These are phyloP conservation scores for Menidia beryllina DNA, from an alignment of 2,113 vertebrate genomes.

Conservation along the genomic window DNA sequence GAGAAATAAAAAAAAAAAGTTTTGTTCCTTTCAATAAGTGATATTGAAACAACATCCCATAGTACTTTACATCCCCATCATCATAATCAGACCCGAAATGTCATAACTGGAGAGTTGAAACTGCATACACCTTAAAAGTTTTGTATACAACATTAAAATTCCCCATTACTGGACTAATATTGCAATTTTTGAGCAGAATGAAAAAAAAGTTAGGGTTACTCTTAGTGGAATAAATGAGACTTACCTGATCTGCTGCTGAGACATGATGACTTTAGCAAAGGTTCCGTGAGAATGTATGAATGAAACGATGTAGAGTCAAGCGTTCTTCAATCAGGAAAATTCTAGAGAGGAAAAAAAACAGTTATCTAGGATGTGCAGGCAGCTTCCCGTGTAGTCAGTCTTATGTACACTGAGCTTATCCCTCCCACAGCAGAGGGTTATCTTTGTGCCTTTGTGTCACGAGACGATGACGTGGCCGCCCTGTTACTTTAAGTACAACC, in stretches of 20 bases:
- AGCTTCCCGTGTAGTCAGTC: not conserved
- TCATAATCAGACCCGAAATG: too few relatives aligned
- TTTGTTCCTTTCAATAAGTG: too few relatives aligned
- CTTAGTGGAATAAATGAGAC: not conserved
- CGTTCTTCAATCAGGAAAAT: conserved; percentile 17
- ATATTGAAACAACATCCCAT: too few relatives aligned
- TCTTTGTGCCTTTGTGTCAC: conserved; percentile 33
- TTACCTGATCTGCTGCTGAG: conserved; percentile 85
- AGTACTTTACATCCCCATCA: too few relatives aligned
- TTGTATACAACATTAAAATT: too few relatives aligned
- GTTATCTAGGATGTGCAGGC: not conserved
- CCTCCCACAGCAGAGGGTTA: conserved; percentile 28
- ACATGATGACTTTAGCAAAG: conserved; percentile 71
- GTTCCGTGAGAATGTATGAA: conserved; percentile 9
- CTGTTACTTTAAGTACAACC: not conserved
- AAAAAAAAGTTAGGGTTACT: too few relatives aligned
- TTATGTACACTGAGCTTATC: conserved; percentile 9
- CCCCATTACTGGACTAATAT: too few relatives aligned
- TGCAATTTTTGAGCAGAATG: too few relatives aligned
- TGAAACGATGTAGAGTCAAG: not conserved
- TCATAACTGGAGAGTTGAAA: too few relatives aligned
- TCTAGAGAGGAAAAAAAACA: conserved; percentile 23
- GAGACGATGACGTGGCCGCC: not conserved
- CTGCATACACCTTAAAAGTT: too few relatives aligned
- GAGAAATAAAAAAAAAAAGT: too few relatives aligned